A percentile compares a stretch with the other conserved stretches of the same genome.
Conservation (phyloP, 2,888 invertebrate species). For the Eristalis pertinax region DNA sequence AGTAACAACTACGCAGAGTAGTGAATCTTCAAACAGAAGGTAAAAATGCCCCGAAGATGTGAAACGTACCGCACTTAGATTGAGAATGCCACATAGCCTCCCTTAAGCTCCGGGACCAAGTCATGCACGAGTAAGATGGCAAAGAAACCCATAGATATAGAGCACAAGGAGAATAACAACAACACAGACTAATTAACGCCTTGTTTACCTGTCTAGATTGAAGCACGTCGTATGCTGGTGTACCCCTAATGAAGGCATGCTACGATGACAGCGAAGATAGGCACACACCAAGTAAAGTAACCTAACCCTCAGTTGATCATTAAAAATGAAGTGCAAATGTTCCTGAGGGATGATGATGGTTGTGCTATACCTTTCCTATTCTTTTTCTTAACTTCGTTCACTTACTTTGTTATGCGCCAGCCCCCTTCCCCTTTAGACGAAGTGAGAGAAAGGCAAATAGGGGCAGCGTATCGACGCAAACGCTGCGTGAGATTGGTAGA, state of each 20-base stretch:
- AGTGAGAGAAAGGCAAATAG: slow-evolving; percentile 49
- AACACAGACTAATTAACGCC: slow-evolving; percentile 70
- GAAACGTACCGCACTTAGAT: slow-evolving; percentile 14
- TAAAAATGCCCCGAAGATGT: slow-evolving; percentile 19
- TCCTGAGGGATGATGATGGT: slow-evolving; percentile 19
- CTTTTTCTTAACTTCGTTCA: slow-evolving; percentile 43
- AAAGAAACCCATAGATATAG: not conserved
- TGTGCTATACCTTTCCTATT: slow-evolving; percentile 10
- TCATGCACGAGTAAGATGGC: not conserved
- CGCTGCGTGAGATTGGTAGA: not conserved
- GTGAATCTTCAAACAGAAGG: slow-evolving; percentile 14
- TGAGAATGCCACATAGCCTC: not conserved
- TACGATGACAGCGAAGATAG: slow-evolving; percentile 19
- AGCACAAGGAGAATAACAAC: slow-evolving; percentile 48
- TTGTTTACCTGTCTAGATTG: slow-evolving; percentile 72
- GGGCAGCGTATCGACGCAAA: slow-evolving; percentile 54
- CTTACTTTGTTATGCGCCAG: slow-evolving; percentile 54
- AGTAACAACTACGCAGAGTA: slow-evolving; percentile 2
- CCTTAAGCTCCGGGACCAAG: slow-evolving; percentile 3
- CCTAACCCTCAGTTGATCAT: slow-evolving; percentile 67
- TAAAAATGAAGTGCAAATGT: slow-evolving; percentile 69
- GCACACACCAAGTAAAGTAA: slow-evolving; percentile 61
- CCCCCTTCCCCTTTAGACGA: slow-evolving; percentile 3
- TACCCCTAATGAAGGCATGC: slow-evolving; percentile 67
- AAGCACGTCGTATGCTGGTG: slow-evolving; percentile 60